Evolutionary conservation across 1,140 invertebrate genomes (phyloP), one percentile per base, ranked within the genome.

Genomic region (Tribolium madens): DNA sequence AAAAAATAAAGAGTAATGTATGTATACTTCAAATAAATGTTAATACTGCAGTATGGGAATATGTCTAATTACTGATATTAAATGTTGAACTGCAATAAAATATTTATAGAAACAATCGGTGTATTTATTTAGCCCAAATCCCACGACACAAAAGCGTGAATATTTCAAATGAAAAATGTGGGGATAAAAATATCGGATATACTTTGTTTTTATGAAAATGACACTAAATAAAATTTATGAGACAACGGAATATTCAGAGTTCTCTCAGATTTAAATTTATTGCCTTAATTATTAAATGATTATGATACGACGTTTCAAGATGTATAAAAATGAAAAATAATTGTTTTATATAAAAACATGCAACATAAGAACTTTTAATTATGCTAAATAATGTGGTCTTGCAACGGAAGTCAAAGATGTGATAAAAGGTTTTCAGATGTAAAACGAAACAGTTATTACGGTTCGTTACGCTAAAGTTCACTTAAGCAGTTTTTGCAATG

Each of bases 41-140:
- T 64, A 64, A 64, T 64, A 33, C 33, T 64, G 31, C 57, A 64
- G 57, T 33, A 64, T 64, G 57, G 68, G 47, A 50, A 72, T 52
- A 52, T 72, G 50, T 72, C 18, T 72, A 72, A 72, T 48, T 50
- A 72, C 31, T 72, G 70, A 72, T 72, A 72, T 72, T 72, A 72
- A 72, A 64, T 64, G 57, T 64, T 64, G 57, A 64, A 64, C 57
- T 64, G 57, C 57, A 64, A 64, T 64, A 64, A 64, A 64, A 12
- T 64, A 64, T 64, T 64, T 64, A 64, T 64, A 64, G n/a, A 33
- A 64, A 21, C 18, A 33, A 9, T 64, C 36, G 13, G 53, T 47
- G 46, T 26, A 4, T 26, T 26, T 26, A 4, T 26, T 26, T 26
- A 26, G 21, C 36, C 36, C 36, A 42, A 42, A 42, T 42, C 36